Evolutionary conservation across 2,888 invertebrate species (phyloP).

Genomic region (Pimpla rufipes): DNA sequence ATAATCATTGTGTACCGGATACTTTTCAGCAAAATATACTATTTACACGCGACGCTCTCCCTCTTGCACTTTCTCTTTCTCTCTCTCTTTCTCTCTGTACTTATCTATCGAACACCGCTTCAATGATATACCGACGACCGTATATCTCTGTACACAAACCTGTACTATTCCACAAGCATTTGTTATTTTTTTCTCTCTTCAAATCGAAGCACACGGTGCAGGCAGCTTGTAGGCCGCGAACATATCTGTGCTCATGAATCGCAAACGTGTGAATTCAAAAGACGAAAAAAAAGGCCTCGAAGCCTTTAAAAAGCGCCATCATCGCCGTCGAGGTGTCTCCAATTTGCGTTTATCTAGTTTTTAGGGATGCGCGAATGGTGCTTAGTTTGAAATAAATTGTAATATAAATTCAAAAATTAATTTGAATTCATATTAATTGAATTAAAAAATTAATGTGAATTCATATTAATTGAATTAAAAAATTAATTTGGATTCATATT

Average conservation of each 20-base stretch:
- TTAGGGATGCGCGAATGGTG: too few relatives aligned
- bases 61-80: conserved; percentile 17
- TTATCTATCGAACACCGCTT: conserved; percentile 17
- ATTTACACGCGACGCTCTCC: conserved; percentile 14
- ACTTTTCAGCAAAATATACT: conserved; percentile 51
- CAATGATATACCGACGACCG: conserved; percentile 31
- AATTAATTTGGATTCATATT: too few relatives aligned
- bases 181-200: too few relatives aligned
- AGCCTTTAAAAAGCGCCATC: conserved; percentile 20
- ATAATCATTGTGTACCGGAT: conserved; percentile 58
- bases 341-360: conserved; percentile 4
- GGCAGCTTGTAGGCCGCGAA: conserved; percentile 49
- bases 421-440: too few relatives aligned
- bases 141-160: conserved; percentile 42
- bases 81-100: neutral
- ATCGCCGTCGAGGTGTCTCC: conserved; percentile 7
- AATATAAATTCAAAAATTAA: too few relatives aligned
- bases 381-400: too few relatives aligned
- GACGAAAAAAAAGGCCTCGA: conserved; percentile 25
- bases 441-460: too few relatives aligned
- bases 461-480: too few relatives aligned
- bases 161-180: conserved; percentile 4
- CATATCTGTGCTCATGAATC: conserved; percentile 33
- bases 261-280: conserved; percentile 4
- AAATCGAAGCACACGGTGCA: conserved; percentile 35